These are phyloP conservation scores for Lithophane semibrunnea DNA, from an alignment of 2,888 invertebrate species.

Conservation along the genomic window DNA sequence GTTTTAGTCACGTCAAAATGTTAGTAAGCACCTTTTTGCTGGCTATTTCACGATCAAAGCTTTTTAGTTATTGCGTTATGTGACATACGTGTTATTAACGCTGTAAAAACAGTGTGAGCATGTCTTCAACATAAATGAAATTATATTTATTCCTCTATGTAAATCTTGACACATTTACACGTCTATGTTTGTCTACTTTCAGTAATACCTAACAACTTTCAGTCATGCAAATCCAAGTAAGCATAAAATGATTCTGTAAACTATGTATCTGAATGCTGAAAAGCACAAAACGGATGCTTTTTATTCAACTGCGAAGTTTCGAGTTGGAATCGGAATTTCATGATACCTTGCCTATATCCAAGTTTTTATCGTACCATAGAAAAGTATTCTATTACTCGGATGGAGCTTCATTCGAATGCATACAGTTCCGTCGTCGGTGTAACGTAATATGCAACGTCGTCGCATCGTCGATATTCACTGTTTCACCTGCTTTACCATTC, in stretches of 20 bases:
- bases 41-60: slow-evolving; percentile 19
- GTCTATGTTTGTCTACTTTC: not conserved
- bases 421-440: slow-evolving; percentile 46
- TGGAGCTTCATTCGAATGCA: slow-evolving; percentile 68
- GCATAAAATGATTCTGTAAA: not conserved
- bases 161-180: not conserved
- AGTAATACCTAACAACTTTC: not conserved
- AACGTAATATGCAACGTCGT: slow-evolving; percentile 68
- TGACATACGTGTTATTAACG: slow-evolving; percentile 1
- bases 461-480: slow-evolving; percentile 66
- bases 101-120: slow-evolving; percentile 3
- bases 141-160: not conserved
- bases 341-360: slow-evolving; percentile 28
- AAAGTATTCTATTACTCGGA: slow-evolving; percentile 56
- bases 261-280: not conserved
- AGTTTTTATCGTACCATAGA: slow-evolving; percentile 43
- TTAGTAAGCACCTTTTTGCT: slow-evolving; percentile 7
- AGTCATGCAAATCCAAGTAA: not conserved
- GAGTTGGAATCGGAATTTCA: slow-evolving; percentile 34
- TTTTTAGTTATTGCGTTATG: slow-evolving; percentile 9
- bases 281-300: slow-evolving; percentile 1
- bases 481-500: slow-evolving; percentile 70
- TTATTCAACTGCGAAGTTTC: slow-evolving; percentile 21
- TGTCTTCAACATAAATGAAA: slow-evolving; percentile 1
- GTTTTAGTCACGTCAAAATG: slow-evolving; percentile 35